Percentiles rank a stretch among this genome's conserved stretches.
phyloP scores from a whole-genome alignment of 2,888 invertebrate species.

The Gibbula magus region DNA sequence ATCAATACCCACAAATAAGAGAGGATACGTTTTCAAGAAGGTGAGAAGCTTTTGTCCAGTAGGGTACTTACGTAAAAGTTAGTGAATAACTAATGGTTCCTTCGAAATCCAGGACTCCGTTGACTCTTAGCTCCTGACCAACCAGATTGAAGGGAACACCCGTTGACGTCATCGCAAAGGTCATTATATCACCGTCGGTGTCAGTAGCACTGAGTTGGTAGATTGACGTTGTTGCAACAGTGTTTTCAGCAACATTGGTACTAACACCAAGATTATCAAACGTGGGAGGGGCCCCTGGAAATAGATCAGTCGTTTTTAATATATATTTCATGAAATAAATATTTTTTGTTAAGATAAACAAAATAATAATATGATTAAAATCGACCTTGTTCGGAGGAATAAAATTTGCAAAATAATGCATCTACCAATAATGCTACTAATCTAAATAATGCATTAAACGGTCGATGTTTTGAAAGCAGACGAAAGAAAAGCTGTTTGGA shows the following conservation, averaged over 20 bases:
- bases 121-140: not conserved
- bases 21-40: not conserved
- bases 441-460: no score
- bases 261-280: slow-evolving; percentile 5
- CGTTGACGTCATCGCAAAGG: not conserved
- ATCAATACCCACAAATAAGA: no score
- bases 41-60: not conserved
- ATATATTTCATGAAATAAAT: no score
- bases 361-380: no score
- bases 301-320: no score
- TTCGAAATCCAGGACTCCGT: slow-evolving; percentile 11
- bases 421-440: no score
- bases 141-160: not conserved
- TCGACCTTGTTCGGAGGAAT: no score
- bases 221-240: slow-evolving; percentile 49
- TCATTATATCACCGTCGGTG: slow-evolving; percentile 49
- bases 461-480: no score
- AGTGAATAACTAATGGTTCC: not conserved
- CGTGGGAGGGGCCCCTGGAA: not conserved
- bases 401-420: no score
- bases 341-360: no score
- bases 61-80: not conserved
- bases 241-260: slow-evolving; percentile 46
- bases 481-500: no score
- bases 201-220: slow-evolving; percentile 57